Conservation (phyloP, 2,797 vertebrate species). For the Hypotaenidia okinawae region DNA sequence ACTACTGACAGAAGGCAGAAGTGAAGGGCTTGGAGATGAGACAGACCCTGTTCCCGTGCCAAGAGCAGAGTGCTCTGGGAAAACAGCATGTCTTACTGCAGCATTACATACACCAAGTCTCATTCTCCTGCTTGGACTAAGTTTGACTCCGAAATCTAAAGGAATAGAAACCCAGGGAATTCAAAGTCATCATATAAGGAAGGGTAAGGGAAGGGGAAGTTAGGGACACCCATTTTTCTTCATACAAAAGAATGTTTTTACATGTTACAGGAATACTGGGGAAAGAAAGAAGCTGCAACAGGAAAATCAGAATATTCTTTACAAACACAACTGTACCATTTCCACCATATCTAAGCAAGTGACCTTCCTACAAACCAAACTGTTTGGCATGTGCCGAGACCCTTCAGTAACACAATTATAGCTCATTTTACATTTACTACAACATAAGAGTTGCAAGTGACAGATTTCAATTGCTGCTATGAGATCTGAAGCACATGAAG, state of each 20-base stretch:
- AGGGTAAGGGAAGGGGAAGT: not conserved
- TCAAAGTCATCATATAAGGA: not conserved
- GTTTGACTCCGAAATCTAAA: not conserved
- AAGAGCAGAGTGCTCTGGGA: not conserved
- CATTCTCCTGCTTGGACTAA: not conserved
- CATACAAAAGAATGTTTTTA: not conserved
- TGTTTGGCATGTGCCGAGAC: not conserved
- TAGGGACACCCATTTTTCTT: not conserved
- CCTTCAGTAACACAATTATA: not conserved
- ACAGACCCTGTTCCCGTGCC: not conserved
- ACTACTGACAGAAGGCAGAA: slow-evolving; percentile 9
- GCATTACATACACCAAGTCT: not conserved
- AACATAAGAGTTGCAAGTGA: not conserved
- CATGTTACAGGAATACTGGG: not conserved
- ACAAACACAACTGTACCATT: not conserved
- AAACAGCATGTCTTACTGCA: not conserved
- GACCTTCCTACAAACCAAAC: not conserved
- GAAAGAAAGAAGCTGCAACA: not conserved
- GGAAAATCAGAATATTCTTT: not conserved
- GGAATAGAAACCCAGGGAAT: not conserved
- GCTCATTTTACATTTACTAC: not conserved
- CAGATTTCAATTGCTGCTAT: not conserved
- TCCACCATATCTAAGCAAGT: not conserved
- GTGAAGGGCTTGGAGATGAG: not conserved
- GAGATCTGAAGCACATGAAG: not conserved